Conservation (phyloP, 53 echinoderm and acorn worm genomes). For the Holothuria leucospilota region DNA sequence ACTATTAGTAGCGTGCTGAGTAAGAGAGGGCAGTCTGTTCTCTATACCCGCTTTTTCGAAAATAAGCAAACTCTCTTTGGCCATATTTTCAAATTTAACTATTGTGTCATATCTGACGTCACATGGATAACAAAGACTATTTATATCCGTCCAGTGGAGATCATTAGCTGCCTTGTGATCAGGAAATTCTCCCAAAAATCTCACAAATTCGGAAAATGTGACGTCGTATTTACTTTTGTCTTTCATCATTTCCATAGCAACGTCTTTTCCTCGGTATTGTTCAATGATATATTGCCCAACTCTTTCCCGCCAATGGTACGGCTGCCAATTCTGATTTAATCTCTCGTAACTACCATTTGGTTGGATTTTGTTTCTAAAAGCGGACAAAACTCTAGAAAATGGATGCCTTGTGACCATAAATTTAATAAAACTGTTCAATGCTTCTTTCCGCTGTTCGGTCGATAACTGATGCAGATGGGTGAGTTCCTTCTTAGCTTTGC, state of each 20-base stretch:
- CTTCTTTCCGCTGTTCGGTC: neutral
- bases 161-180: neutral
- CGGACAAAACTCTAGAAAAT: conserved; percentile 21
- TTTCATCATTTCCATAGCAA: conserved; percentile 32
- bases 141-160: conserved; percentile 26
- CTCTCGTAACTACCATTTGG: conserved; percentile 33
- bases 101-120: conserved; percentile 40
- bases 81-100: conserved; percentile 39
- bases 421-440: conserved; percentile 17
- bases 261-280: conserved; percentile 11
- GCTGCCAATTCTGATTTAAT: conserved; percentile 11
- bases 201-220: conserved; percentile 31
- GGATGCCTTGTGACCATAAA: conserved; percentile 38
- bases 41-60: conserved; percentile 27
- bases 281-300: conserved; percentile 6
- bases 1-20: conserved; percentile 29
- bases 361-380: conserved; percentile 31
- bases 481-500: conserved; percentile 1
- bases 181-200: conserved; percentile 30
- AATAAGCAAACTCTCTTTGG: neutral
- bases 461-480: conserved; percentile 18
- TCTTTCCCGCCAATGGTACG: conserved; percentile 13
- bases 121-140: conserved; percentile 30
- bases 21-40: neutral
- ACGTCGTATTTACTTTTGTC: conserved; percentile 28